Conservation (phyloP, 30 jellyfish, hydroid and myxozoan genomes). For the Catostylus mosaicus region DNA sequence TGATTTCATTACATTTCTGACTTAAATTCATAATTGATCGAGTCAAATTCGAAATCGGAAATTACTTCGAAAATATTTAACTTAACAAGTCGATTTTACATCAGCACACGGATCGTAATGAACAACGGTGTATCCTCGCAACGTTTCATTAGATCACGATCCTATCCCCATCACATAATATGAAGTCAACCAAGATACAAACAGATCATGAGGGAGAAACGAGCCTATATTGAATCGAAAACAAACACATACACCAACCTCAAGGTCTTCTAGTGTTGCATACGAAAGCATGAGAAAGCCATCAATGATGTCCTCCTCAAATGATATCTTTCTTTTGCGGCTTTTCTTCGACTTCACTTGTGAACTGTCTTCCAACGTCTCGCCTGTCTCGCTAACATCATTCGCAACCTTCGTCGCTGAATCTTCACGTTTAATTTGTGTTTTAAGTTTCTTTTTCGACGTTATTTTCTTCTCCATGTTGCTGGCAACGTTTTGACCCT, state of each 20-base stretch:
- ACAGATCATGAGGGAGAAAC: not conserved
- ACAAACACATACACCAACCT: conserved; percentile 37
- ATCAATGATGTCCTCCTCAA: conserved; percentile 74
- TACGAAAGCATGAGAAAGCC: conserved; percentile 77
- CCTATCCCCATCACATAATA: not conserved
- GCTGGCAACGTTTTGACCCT: not conserved
- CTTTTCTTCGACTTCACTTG: conserved; percentile 49
- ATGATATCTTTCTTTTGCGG: conserved; percentile 60
- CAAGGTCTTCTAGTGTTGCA: conserved; percentile 68
- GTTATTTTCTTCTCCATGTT: conserved; percentile 66
- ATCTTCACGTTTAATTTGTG: conserved; percentile 46
- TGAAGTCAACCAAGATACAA: not conserved
- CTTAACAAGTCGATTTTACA: not conserved
- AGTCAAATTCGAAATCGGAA: not conserved
- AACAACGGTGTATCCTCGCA: not conserved
- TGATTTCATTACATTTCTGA: too few species aligned
- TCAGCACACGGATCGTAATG: not conserved
- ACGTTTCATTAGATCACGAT: not conserved
- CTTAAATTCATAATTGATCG: too few species aligned
- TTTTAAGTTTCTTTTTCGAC: conserved; percentile 58
- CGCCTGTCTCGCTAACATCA: conserved; percentile 34
- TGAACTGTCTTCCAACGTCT: conserved; percentile 47
- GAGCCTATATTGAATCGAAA: too few species aligned
- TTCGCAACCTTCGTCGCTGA: conserved; percentile 29
- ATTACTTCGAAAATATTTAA: too few species aligned